Base-by-base conservation (phyloP, 2,797 vertebrate genomes). In the Lagocephalus sceleratus region DNA sequence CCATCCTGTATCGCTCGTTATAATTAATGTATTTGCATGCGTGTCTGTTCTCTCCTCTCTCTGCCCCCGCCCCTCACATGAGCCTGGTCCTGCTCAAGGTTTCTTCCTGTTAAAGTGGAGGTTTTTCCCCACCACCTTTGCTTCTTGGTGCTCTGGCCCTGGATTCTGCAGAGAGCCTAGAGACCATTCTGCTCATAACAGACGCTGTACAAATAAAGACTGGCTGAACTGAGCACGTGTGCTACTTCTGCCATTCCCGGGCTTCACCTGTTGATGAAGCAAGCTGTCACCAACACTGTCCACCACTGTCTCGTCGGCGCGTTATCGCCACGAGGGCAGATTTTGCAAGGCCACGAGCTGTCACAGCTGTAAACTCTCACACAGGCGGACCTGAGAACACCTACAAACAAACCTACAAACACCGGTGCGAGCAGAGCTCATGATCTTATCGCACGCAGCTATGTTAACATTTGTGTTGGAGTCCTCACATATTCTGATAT, bases 311-410 rank as follows among this genome's bases (percentile, higher is more conserved):
- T 87, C 83, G 82, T 85, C 76, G 79, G 63, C 80, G 69, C 76
- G 68, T 87, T 88, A 89, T 84, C 83, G 87, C 66, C 61, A 67
- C 56, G 75, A 80, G 84, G 65, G 32, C 69, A 19, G 16, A 48
- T 69, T 75, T 82, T 71, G 76, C 82, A 87, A 90, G 87, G 87
- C 59, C 81, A 81, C 51, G 65, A 60, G 67, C 75, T 81, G 77
- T 77, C 80, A 85, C 90, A 92, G 90, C 86, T 91, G 90, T 77
- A 71, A 50, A 69, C 73, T 72, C 78, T 91, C 88, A 52, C 86
- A 86, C 78, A 72, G 45, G 53, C 44, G 72, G 38, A 49, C 41
- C 55, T 46, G 69, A 73, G 60, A 60, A 42, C 61, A 66, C 60
- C 70, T 54, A 60, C 70, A 69, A 65, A 56, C 38, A 42, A 59